Conservation (phyloP, 2,113 vertebrate genomes). For the Lophotis ruficrista region DNA sequence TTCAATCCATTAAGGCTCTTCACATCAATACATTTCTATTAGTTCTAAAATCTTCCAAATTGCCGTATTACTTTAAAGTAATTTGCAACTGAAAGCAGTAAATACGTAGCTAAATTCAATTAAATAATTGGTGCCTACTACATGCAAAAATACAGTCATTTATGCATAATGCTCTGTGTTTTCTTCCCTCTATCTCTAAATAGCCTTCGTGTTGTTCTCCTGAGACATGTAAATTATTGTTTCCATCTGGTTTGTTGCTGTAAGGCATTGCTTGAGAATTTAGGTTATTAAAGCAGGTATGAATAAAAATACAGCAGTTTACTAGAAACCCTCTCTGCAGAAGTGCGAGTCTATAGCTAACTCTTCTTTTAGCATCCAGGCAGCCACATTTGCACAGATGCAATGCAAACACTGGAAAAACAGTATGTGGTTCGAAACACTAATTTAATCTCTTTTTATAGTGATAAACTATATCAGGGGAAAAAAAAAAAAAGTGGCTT, state of each 20-base stretch:
- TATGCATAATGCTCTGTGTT: not conserved
- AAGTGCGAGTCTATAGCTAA: not conserved
- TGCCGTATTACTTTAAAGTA: not conserved
- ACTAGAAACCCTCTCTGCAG: not conserved
- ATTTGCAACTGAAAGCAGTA: not conserved
- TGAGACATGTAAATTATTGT: conserved; percentile 50
- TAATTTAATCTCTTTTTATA: not conserved
- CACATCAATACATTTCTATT: not conserved
- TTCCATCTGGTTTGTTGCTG: conserved; percentile 47
- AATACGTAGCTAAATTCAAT: not conserved
- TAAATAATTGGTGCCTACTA: not conserved
- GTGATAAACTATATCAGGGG: not conserved
- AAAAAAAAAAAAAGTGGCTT: not conserved
- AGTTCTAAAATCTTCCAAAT: not conserved
- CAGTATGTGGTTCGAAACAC: not conserved
- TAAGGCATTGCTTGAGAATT: not conserved
- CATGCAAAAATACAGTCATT: not conserved
- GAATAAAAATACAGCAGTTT: conserved; percentile 45
- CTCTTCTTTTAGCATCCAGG: not conserved
- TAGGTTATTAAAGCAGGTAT: conserved; percentile 41
- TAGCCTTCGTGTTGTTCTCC: not conserved
- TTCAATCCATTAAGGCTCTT: not conserved
- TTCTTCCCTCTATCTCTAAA: not conserved
- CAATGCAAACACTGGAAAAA: not conserved
- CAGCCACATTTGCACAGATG: not conserved